Evolutionary conservation across 2,888 invertebrate genomes (phyloP).

Genomic region (Cephus runcator): DNA sequence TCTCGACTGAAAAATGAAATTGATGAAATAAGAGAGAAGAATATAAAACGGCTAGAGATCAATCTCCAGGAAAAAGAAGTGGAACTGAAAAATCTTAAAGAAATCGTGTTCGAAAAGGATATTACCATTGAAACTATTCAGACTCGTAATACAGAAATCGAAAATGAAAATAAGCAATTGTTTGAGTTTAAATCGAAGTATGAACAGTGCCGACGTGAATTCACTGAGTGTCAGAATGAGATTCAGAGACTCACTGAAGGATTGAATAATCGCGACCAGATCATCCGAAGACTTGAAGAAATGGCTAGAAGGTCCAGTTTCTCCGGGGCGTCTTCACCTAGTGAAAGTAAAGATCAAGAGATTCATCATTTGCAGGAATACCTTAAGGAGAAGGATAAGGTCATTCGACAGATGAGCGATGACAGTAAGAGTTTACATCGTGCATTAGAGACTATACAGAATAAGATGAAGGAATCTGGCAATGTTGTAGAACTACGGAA

Average conservation of each 20-base stretch:
- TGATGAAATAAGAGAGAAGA: slow-evolving; percentile 70
- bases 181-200: slow-evolving; percentile 67
- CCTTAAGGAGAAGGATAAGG: slow-evolving; percentile 71
- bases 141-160: slow-evolving; percentile 52
- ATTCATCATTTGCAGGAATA: slow-evolving; percentile 69
- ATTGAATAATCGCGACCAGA: slow-evolving; percentile 50
- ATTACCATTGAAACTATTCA: slow-evolving; percentile 49
- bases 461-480: slow-evolving; percentile 69
- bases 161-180: slow-evolving; percentile 54
- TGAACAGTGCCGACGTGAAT: slow-evolving; percentile 42
- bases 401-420: slow-evolving; percentile 71
- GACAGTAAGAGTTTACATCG: slow-evolving; percentile 70
- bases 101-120: slow-evolving; percentile 57
- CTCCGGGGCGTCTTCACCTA: slow-evolving; percentile 47
- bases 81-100: slow-evolving; percentile 67
- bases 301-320: slow-evolving; percentile 50
- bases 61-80: slow-evolving; percentile 66
- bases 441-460: slow-evolving; percentile 67
- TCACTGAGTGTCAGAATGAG: slow-evolving; percentile 44
- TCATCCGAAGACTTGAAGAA: slow-evolving; percentile 54
- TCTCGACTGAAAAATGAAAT: slow-evolving; percentile 68
- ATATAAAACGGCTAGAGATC: slow-evolving; percentile 66
- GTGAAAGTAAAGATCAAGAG: slow-evolving; percentile 66
- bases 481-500: slow-evolving; percentile 72
- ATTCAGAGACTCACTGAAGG: slow-evolving; percentile 52